Evolutionary conservation across 2,113 vertebrate genomes (phyloP), one percentile per base, ranked within the genome.

Genomic region (Prolemur simus): DNA sequence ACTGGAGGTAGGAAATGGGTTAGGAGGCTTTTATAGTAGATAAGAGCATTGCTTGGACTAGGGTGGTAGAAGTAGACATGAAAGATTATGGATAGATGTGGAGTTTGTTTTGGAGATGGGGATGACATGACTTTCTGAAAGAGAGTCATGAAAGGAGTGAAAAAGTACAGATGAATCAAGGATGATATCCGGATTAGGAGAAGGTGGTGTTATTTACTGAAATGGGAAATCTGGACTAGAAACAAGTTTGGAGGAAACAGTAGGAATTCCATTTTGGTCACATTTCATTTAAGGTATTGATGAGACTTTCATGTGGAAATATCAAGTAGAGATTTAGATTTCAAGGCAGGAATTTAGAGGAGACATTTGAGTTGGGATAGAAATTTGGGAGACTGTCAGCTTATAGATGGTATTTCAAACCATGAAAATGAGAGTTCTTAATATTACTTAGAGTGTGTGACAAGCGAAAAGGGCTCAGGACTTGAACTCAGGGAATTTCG

Each of bases 161-260:
- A 81, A 32, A 64, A 58, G 47, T 73, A 37, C 49, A 56, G 27
- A 14, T 90, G 64, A 81, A 69, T 64, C 42, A 89, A 87, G 49
- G 76, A 45, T 90, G 5, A 58, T 15, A 87, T 8, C 6, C 32
- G 76, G 17, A 29, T 81, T 85, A 45, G 66, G 76, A 83, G 64
- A 88, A 95, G n/a, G 76, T 90, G 42, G 25, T 66, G 5, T 63
- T 96, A 66, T 66, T 89, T 78, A 80, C 10, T 89, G 69, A 92
- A 96, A 87, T 34, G 42, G 69, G 23, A 84, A 89, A 83, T 84
- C 6, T 9, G 25, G 89, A 54, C 42, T 45, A 74, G 47, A 32
- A 86, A 52, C 37, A 77, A 21, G 1, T 92, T 95, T 96, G 66
- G 34, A 81, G 49, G 45, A 63, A 39, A 69, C 10, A 54, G 56